These are phyloP conservation scores for Novumbra hubbsi DNA, from an alignment of 2,797 vertebrate genomes.

Conservation along the genomic window DNA sequence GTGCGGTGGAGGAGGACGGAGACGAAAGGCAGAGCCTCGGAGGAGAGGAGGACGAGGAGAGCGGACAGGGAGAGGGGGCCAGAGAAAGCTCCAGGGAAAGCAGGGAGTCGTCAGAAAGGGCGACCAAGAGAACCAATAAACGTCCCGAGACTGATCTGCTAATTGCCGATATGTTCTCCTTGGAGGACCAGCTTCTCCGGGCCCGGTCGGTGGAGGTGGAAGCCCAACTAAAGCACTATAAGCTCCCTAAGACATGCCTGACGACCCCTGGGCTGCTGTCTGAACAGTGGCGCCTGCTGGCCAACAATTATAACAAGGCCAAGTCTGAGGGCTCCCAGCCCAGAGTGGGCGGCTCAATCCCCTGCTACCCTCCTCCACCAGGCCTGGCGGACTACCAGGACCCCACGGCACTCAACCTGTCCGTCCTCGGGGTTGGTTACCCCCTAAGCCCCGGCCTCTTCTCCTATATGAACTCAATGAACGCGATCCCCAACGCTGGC, in stretches of 20 bases:
- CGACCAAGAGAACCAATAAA: constrained; percentile 61
- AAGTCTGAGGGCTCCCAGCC: constrained; percentile 63
- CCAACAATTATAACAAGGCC: constrained; percentile 69
- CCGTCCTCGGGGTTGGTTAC: constrained; percentile 89
- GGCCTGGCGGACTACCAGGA: constrained; percentile 82
- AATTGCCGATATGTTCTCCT: constrained; percentile 83
- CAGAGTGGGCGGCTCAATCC: constrained; percentile 68
- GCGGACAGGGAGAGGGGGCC: constrained; percentile 43
- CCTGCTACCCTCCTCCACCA: constrained; percentile 86
- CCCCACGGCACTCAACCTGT: constrained; percentile 85
- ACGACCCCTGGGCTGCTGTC: constrained; percentile 71
- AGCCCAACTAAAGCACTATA: constrained; percentile 79
- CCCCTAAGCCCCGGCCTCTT: constrained; percentile 85
- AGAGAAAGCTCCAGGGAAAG: constrained; percentile 48
- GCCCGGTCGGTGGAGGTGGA: constrained; percentile 80
- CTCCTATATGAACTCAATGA: constrained; percentile 85
- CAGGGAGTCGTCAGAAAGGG: constrained; percentile 37
- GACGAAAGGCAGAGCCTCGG: constrained; percentile 62
- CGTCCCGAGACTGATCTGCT: constrained; percentile 77
- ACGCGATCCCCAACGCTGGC: constrained; percentile 65
- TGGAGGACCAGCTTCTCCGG: constrained; percentile 78
- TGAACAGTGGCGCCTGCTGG: constrained; percentile 85
- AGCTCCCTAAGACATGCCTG: constrained; percentile 78
- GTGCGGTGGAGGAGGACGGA: constrained; percentile 53
- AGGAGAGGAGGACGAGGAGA: constrained; percentile 59